Evolutionary conservation across 2,888 invertebrate species (phyloP), one percentile per base, ranked within the genome.

Genomic region (Mellilla xanthometata): DNA sequence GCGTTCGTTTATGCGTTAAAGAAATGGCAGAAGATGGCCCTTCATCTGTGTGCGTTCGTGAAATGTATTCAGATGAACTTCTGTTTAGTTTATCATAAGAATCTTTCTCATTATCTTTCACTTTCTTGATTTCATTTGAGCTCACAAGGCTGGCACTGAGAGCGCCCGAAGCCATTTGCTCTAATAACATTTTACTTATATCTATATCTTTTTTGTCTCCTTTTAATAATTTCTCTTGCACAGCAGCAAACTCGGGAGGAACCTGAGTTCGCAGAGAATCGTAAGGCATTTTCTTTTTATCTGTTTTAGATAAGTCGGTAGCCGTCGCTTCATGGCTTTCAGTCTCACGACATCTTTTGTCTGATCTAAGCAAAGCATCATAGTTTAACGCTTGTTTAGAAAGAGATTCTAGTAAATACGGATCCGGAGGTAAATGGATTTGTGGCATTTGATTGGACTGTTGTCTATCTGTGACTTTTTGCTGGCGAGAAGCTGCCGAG

Each of bases 361-460:
- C 90, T 26, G 76, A 61, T 57, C 93, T 92, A 52, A 93, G 81
- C 1, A 91, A 84, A 38, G 92, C 81, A 58, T 94, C 94, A 67
- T 93, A 91, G 62, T 90, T 92, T 40, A 93, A 88, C 59, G 93
- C 91, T 58, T 89, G 89, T 61, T 93, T 91, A 11, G 92, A 92
- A 6, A 95, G 87, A 54, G 94, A 94, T 73, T 95, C 95, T 45
- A 95, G 77, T 38, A 95, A 84, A 69, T 94, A 94, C 2, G 95
- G 94, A 76, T 95, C 95, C 5, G 93, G 93, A 1, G 94, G 94
- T 72, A 95, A 87, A 52, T 94, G 83, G 44, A 95, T 89, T 69
- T 93, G 94, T 42, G 93, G 92, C 43, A 94, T 75, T 67, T 94
- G 93, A 56, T 87, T 90, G 35, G 91, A 78, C 60, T 85, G 83